Evolutionary conservation across 1,140 invertebrate species (phyloP).

Genomic region (Drosophila sp.): DNA sequence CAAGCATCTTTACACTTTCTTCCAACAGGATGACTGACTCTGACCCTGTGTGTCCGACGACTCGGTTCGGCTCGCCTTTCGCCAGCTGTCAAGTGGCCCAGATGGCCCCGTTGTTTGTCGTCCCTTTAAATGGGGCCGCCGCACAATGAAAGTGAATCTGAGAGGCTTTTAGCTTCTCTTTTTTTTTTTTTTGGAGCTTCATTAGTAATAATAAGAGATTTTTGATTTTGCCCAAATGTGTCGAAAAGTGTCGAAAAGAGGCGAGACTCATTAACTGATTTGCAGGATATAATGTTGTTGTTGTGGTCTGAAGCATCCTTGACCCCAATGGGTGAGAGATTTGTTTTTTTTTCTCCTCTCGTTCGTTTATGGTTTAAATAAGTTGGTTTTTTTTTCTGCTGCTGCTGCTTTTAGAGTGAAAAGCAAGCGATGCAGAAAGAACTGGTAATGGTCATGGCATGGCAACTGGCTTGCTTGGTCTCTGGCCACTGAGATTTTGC

Average conservation of each 20-base stretch:
- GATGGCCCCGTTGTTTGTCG: conserved; percentile 26
- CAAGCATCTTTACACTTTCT: conserved; percentile 34
- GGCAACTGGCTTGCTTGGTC: conserved; percentile 59
- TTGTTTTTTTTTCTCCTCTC: neutral
- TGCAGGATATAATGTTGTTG: conserved; percentile 40
- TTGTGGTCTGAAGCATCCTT: conserved; percentile 51
- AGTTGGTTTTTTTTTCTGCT: neutral
- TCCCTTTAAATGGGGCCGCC: conserved; percentile 67
- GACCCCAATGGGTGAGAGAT: conserved; percentile 56
- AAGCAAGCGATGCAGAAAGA: conserved; percentile 32
- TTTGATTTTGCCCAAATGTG: conserved; percentile 45
- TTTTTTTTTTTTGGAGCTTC: conserved; percentile 41
- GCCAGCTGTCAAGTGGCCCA: conserved; percentile 70
- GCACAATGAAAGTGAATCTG: conserved; percentile 75
- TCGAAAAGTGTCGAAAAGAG: conserved; percentile 27
- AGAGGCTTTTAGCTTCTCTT: conserved; percentile 8
- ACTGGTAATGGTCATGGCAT: conserved; percentile 76
- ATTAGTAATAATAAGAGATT: conserved; percentile 69
- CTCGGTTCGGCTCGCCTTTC: conserved; percentile 47
- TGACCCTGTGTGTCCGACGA: neutral
- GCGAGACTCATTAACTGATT: conserved; percentile 60
- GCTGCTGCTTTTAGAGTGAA: conserved; percentile 43
- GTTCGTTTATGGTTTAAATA: conserved; percentile 50
- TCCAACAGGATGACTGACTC: conserved; percentile 21
- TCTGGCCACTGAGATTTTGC: conserved; percentile 41